Conservation (phyloP, 2,797 vertebrate species). For the Lepidocolaptes lacrymiger region DNA sequence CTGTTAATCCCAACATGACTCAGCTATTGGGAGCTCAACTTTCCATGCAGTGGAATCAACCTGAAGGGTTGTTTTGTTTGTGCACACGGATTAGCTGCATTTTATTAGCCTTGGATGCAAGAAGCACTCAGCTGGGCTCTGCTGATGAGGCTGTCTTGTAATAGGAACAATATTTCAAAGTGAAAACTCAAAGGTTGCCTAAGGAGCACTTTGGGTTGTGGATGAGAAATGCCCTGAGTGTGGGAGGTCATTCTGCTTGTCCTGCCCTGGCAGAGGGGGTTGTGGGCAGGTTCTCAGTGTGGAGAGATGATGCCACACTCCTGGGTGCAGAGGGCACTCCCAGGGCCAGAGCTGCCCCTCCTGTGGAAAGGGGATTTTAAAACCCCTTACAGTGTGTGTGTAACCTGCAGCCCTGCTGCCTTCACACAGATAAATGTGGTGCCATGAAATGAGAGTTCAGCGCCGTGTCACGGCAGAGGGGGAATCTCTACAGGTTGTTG, state of each 20-base stretch:
- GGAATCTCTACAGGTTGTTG: not conserved
- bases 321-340: fast-evolving
- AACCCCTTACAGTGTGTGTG: fast-evolving
- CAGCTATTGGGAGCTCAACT: not conserved
- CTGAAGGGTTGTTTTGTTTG: not conserved
- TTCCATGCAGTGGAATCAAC: not conserved
- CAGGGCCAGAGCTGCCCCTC: not conserved
- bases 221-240: not conserved
- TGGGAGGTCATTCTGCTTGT: not conserved
- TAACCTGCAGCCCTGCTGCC: not conserved
- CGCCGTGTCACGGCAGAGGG: not conserved
- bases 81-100: fast-evolving
- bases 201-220: not conserved
- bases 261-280: not conserved
- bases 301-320: not conserved
- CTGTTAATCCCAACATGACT: not conserved
- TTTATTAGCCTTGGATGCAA: not conserved
- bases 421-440: not conserved
- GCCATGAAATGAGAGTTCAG: not conserved
- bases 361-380: not conserved
- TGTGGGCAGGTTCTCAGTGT: not conserved
- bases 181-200: not conserved
- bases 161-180: fast-evolving
- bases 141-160: not conserved
- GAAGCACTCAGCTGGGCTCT: not conserved